Evolutionary conservation across 2,797 vertebrate genomes (phyloP), one percentile per base, ranked within the genome.

Genomic region (Otolemur crassicaudatus): DNA sequence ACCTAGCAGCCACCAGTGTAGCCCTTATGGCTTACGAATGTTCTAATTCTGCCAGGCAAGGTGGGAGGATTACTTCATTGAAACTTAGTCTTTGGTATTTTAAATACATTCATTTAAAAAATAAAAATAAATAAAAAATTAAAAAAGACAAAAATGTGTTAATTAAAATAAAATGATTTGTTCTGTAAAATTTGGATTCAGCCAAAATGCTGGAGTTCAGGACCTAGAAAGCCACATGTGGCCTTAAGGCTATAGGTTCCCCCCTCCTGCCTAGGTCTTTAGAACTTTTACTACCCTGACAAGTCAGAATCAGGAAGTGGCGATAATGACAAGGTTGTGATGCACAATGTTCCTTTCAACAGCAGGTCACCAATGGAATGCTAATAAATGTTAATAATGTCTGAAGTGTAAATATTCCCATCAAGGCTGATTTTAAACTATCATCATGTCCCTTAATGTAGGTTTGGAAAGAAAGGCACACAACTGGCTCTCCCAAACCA

Each of bases 221-320:
- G 65, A 69, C 65, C 31, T 69, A 69, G 65, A 69, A 69, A 31
- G 17, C 31, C 31, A 69, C 65, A 20, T 16, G 49, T 16, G 49
- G 49, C 14, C 3, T 53, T 53, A 53, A 53, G 56, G 56, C 56
- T 1, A 7, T 8, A n/a, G 31, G 17, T 69, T n/a, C 65, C 7
- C 31, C 31, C 9, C 17, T 7, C 31, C 17, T 19, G 7, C 65
- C 65, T 63, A 82, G 63, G 58, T 91, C 69, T 84, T 92, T 40
- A 77, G 67, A 88, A 92, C 92, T 92, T 58, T 81, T 63, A 90
- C 22, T 43, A 19, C 20, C 27, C 12, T 60, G 31, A 88, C 16
- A 88, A 89, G 65, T 76, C 31, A 91, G 87, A 84, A 70, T 86
- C 56, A 65, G 49, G 53, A 94, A 82, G 37, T 40, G 43, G 53